These are phyloP conservation scores for Osmerus mordax DNA, from an alignment of 2,113 vertebrate genomes.

Conservation along the genomic window DNA sequence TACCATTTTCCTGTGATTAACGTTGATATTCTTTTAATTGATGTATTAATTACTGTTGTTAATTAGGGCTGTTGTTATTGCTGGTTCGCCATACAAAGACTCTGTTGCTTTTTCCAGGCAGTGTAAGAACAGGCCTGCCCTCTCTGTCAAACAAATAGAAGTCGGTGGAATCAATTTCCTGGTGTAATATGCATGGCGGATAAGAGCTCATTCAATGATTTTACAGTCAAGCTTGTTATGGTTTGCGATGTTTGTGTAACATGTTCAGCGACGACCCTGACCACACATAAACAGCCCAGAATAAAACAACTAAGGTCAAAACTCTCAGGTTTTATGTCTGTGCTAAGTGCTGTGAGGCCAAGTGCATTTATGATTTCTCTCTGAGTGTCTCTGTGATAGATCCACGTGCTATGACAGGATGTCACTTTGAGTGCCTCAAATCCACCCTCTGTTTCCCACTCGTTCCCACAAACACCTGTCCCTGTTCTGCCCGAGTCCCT, in stretches of 20 bases:
- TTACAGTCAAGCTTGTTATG: slow-evolving; percentile 73
- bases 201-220: slow-evolving; percentile 68
- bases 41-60: neutral
- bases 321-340: slow-evolving; percentile 58
- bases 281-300: slow-evolving; percentile 46
- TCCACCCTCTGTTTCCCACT: slow-evolving; percentile 40
- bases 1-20: no score
- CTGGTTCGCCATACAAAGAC: neutral
- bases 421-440: slow-evolving; percentile 56
- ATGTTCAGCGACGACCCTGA: slow-evolving; percentile 61
- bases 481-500: slow-evolving; percentile 2
- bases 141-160: slow-evolving; percentile 36
- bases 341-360: slow-evolving; percentile 70
- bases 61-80: slow-evolving; percentile 9
- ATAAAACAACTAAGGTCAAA: slow-evolving; percentile 63
- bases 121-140: slow-evolving; percentile 23
- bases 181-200: slow-evolving; percentile 66
- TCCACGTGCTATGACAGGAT: slow-evolving; percentile 38
- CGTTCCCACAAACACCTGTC: neutral
- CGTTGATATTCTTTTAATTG: no score
- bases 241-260: slow-evolving; percentile 59
- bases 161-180: slow-evolving; percentile 59
- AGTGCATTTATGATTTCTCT: slow-evolving; percentile 67
- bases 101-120: neutral
- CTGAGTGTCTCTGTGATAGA: slow-evolving; percentile 58